phyloP scores from a whole-genome alignment of 2,888 invertebrate species.

The Perizoma affinitatum region DNA sequence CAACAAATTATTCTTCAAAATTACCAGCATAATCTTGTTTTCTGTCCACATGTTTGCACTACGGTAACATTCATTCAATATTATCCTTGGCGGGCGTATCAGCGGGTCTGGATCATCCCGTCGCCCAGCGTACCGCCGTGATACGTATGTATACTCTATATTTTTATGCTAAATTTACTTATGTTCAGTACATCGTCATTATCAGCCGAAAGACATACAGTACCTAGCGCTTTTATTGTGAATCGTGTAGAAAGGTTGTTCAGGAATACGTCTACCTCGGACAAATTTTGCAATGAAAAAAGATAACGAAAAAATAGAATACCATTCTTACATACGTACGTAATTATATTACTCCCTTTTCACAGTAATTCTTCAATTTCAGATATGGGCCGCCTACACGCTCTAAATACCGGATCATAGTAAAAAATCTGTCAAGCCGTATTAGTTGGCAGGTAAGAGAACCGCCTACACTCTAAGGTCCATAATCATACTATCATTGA shows the following conservation, averaged over 20 bases:
- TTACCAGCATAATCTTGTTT: slow-evolving; percentile 20
- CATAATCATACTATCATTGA: slow-evolving; percentile 79
- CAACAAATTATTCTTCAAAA: too few species aligned
- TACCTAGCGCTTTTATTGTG: too few species aligned
- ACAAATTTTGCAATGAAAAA: too few species aligned
- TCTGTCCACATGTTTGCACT: slow-evolving; percentile 31
- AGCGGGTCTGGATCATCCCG: slow-evolving; percentile 28
- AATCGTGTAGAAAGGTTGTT: too few species aligned
- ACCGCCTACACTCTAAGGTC: slow-evolving; percentile 50
- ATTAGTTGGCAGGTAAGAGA: slow-evolving; percentile 99
- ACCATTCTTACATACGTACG: not conserved
- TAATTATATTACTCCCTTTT: slow-evolving; percentile 19
- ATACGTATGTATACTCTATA: slow-evolving; percentile 36
- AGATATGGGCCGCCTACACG: slow-evolving; percentile 99
- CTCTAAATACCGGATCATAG: slow-evolving; percentile 97
- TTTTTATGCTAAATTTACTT: slow-evolving; percentile 17
- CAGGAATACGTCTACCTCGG: too few species aligned
- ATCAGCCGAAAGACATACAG: slow-evolving; percentile 5
- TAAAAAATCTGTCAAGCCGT: slow-evolving; percentile 98
- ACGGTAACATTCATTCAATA: slow-evolving; percentile 24
- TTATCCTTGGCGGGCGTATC: slow-evolving; percentile 14
- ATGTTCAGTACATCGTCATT: slow-evolving; percentile 12
- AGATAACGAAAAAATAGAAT: too few species aligned
- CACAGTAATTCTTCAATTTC: slow-evolving; percentile 74
- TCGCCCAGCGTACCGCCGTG: slow-evolving; percentile 27